These are phyloP conservation scores for Lepidostoma basale DNA, from an alignment of 1,140 invertebrate species.

Conservation along the genomic window DNA sequence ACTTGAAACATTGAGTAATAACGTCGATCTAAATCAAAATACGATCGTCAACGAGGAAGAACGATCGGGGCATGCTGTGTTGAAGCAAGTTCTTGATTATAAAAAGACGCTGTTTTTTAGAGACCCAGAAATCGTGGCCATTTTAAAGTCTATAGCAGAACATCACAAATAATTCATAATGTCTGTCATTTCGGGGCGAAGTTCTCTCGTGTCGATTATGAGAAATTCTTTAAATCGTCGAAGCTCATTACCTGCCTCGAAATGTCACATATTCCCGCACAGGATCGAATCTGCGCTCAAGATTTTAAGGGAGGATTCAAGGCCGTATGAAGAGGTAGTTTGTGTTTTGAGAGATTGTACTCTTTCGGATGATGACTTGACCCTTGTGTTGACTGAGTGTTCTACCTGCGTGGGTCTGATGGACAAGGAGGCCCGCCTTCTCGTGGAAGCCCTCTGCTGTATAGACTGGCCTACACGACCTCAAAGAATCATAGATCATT, in stretches of 20 bases:
- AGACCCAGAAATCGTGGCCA: constrained; percentile 55
- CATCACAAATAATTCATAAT: constrained; percentile 56
- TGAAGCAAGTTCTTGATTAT: constrained; percentile 57
- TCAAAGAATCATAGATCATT: constrained; percentile 51
- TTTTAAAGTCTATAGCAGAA: constrained; percentile 54
- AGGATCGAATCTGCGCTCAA: constrained; percentile 53
- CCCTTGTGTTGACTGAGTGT: constrained; percentile 53
- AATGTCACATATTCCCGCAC: constrained; percentile 52
- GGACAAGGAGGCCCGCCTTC: constrained; percentile 51
- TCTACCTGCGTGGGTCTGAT: constrained; percentile 53
- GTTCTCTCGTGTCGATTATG: constrained; percentile 55
- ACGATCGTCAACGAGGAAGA: constrained; percentile 51
- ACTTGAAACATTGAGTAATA: constrained; percentile 50
- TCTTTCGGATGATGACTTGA: constrained; percentile 55
- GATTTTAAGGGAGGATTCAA: constrained; percentile 48
- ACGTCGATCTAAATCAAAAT: constrained; percentile 52
- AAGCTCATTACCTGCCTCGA: constrained; percentile 49
- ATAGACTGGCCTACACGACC: constrained; percentile 52
- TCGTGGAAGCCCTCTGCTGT: constrained; percentile 53
- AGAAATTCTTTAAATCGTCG: constrained; percentile 55
- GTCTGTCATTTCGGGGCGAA: constrained; percentile 49
- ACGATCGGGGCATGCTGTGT: constrained; percentile 49
- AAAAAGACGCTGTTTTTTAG: constrained; percentile 57
- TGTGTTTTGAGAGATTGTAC: constrained; percentile 52
- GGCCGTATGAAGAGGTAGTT: constrained; percentile 53